A percentile compares a stretch with the other conserved stretches of the same genome.
These are phyloP conservation scores for Nephotettix cincticeps DNA, from an alignment of 1,140 invertebrate species.

Conservation along the genomic window DNA sequence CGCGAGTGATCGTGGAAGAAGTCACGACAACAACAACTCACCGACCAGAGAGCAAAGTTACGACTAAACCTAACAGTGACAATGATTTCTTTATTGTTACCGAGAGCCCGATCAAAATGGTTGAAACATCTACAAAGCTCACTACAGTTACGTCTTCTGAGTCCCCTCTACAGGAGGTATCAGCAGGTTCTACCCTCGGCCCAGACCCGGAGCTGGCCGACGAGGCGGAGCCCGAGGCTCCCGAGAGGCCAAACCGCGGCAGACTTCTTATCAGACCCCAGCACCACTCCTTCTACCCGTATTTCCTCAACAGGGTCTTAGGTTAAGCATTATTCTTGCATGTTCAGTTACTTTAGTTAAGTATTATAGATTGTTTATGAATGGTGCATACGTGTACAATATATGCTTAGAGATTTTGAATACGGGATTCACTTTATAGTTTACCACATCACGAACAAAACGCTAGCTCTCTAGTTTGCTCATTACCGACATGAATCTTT, in stretches of 20 bases:
- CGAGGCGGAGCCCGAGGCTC: constrained; percentile 40
- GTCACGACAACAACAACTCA: background rate
- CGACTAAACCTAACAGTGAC: background rate
- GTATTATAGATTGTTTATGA: background rate
- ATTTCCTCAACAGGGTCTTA: constrained; percentile 51
- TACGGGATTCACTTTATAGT: background rate
- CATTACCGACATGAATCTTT: too few relatives aligned
- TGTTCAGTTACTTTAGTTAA: background rate
- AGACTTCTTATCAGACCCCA: constrained; percentile 46
- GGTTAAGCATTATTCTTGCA: constrained; percentile 42
- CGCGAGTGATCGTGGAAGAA: constrained; percentile 14
- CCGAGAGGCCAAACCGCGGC: constrained; percentile 46
- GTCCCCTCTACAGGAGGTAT: background rate
- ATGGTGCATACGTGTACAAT: constrained; percentile 17
- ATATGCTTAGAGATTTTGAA: background rate
- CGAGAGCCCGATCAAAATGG: constrained; percentile 16
- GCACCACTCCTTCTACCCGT: constrained; percentile 51
- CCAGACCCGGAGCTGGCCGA: constrained; percentile 29
- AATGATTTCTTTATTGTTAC: constrained; percentile 25
- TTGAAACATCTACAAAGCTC: background rate
- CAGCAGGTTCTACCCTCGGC: constrained; percentile 35
- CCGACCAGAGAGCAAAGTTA: background rate
- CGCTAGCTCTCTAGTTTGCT: background rate
- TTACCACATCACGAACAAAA: background rate
- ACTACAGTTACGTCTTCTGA: background rate